phyloP scores from a whole-genome alignment of 1,140 invertebrate genomes.

The Coenobita brevimanus region DNA sequence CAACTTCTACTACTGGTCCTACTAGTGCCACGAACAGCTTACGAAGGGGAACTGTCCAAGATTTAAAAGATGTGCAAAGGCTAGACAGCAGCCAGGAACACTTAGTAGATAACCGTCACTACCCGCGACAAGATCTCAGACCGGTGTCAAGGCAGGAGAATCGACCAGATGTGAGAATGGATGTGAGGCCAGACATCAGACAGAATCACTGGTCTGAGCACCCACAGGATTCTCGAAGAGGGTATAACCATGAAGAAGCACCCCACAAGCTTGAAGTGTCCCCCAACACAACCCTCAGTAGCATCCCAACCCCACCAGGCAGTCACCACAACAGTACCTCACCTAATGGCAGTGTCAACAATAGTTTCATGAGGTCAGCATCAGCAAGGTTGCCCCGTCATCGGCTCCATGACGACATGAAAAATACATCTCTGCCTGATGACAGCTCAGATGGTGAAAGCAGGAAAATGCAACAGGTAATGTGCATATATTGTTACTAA shows the following conservation, averaged over 20 bases:
- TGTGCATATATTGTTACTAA: too few relatives aligned
- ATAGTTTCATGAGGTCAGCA: constrained; percentile 83
- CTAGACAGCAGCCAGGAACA: constrained; percentile 27
- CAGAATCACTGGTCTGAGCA: constrained; percentile 20
- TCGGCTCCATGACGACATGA: constrained; percentile 71
- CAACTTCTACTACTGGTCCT: constrained; percentile 3
- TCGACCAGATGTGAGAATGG: constrained; percentile 29
- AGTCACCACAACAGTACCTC: constrained; percentile 57
- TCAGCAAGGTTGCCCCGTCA: constrained; percentile 83
- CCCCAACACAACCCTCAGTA: constrained; percentile 49
- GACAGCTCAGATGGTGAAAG: constrained; percentile 77
- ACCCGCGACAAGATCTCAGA: constrained; percentile 15
- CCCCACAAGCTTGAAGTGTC: constrained; percentile 28
- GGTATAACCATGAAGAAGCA: constrained; percentile 66
- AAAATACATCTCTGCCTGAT: constrained; percentile 69
- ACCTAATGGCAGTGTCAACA: constrained; percentile 72
- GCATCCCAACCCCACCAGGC: constrained; percentile 54
- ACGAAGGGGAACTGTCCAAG: constrained; percentile 22
- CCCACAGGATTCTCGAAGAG: constrained; percentile 44
- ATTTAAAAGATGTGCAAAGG: constrained; percentile 17
- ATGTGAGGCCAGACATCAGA: constrained; percentile 32
- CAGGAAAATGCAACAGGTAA: constrained; percentile 79
- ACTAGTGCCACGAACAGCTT: constrained; percentile 41
- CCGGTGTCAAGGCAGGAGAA: background rate
- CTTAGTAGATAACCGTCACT: background rate